Conservation (phyloP, 2,888 invertebrate species). For the Tachina lurida region DNA sequence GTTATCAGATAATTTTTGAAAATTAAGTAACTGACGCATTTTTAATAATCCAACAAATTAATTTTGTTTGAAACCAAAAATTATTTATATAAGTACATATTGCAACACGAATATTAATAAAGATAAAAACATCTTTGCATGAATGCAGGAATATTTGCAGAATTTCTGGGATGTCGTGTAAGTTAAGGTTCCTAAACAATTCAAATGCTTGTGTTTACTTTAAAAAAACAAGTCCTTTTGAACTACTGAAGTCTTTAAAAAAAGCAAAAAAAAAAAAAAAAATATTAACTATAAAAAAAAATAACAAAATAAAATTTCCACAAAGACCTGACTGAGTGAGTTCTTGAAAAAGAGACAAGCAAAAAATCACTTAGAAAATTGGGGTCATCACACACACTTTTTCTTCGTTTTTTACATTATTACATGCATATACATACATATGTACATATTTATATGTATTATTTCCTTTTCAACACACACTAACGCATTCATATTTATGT, state of each 20-base stretch:
- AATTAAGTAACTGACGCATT: neutral
- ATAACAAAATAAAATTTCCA: neutral
- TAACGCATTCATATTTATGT: neutral
- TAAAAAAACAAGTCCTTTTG: constrained; percentile 33
- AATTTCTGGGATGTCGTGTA: constrained; percentile 21
- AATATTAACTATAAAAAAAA: neutral
- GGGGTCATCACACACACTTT: constrained; percentile 61
- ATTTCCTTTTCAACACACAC: neutral
- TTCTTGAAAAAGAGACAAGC: constrained; percentile 9
- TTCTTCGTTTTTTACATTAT: neutral
- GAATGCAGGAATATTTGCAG: neutral
- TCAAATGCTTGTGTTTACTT: constrained; percentile 19
- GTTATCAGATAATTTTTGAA: neutral
- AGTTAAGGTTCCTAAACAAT: neutral
- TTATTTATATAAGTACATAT: too few species aligned
- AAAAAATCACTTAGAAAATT: constrained; percentile 61
- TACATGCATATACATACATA: neutral
- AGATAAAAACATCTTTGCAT: neutral
- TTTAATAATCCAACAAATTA: constrained; percentile 15
- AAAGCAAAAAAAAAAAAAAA: neutral
- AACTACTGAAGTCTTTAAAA: neutral
- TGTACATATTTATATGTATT: constrained; percentile 6
- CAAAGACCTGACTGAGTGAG: neutral
- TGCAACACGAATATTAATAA: neutral
- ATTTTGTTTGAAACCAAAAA: neutral